These are phyloP conservation scores for Sebastes matsubarae DNA, from an alignment of 2,797 vertebrate species.

Conservation along the genomic window DNA sequence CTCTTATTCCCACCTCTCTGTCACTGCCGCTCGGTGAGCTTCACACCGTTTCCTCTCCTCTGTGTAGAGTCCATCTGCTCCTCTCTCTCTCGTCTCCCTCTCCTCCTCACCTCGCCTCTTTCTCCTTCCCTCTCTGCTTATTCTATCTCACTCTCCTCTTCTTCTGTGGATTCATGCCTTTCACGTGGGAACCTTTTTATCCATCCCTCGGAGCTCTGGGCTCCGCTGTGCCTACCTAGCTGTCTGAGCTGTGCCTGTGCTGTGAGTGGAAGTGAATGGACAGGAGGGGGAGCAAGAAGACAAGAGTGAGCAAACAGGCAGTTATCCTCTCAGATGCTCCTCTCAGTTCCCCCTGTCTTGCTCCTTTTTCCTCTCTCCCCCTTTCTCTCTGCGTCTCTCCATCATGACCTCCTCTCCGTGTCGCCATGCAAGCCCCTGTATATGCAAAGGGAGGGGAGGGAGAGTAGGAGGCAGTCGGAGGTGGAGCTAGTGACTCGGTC, in stretches of 20 bases:
- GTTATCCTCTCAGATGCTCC: conserved; percentile 75
- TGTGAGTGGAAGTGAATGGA: conserved; percentile 75
- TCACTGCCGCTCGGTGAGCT: conserved; percentile 65
- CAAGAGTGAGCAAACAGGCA: conserved; percentile 79
- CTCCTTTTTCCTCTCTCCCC: conserved; percentile 49
- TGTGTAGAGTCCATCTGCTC: conserved; percentile 77
- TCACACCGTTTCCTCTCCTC: conserved; percentile 58
- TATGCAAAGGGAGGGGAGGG: conserved; percentile 58
- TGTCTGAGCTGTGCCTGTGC: conserved; percentile 62
- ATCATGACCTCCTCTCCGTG: conserved; percentile 74
- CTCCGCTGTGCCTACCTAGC: conserved; percentile 69
- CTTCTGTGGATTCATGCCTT: conserved; percentile 68
- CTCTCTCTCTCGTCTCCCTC: conserved; percentile 49
- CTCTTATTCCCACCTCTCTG: conserved; percentile 68
- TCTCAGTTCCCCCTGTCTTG: conserved; percentile 61
- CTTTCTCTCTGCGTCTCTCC: conserved; percentile 62
- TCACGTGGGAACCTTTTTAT: conserved; percentile 75
- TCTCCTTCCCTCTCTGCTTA: conserved; percentile 37
- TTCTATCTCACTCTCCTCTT: conserved; percentile 65
- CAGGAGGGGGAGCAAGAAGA: conserved; percentile 77
- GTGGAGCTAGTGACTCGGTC: conserved; percentile 74
- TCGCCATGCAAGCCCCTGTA: conserved; percentile 72
- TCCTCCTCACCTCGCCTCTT: conserved; percentile 17
- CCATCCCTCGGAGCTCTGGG: conserved; percentile 66
- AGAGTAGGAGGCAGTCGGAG: conserved; percentile 62